Evolutionary conservation across 1,140 invertebrate species (phyloP), one percentile per base, ranked within the genome.

Genomic region (Cataglyphis hispanica): DNA sequence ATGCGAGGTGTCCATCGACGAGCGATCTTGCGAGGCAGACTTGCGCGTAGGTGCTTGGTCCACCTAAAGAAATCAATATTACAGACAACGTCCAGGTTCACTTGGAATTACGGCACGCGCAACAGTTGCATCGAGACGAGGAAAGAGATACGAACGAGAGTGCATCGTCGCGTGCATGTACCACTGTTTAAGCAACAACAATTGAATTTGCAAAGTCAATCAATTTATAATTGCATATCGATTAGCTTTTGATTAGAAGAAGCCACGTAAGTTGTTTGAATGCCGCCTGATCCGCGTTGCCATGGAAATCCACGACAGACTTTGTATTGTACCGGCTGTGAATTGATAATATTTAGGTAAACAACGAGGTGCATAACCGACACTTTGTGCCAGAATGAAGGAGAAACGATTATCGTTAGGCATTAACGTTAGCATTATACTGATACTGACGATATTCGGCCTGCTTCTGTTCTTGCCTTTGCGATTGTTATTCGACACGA

Each of bases 61-160:
- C 50, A 74, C 56, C 87, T 87, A 64, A 25, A 16, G 84, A 87
- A 93, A 94, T 94, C 93, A 93, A 94, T 94, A 94, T 90, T 86
- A 2, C 53, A 74, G 63, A 86, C 66, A 63, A 90, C 90, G 85
- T 91, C 89, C 87, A 91, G 88, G 87, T 81, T 84, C 83, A 67
- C 83, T 86, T 76, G 83, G 78, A 74, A 78, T 72, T 87, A 84
- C 74, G 83, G 66, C 60, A 92, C 86, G 89, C 89, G 93, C 93
- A 94, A 93, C 93, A 94, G 93, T 93, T 93, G 89, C 63, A 43
- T 86, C 66, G 83, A 56, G 67, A 53, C 87, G 63, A 86, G 66
- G 63, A 34, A 81, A 22, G 67, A 50, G 61, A 5, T 34, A 60
- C 77, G 31, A 81, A n/a, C n/a, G 16, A 87, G 72, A 64, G 64